phyloP scores from a whole-genome alignment of 2,888 invertebrate genomes.

The Eupithecia vulgata region DNA sequence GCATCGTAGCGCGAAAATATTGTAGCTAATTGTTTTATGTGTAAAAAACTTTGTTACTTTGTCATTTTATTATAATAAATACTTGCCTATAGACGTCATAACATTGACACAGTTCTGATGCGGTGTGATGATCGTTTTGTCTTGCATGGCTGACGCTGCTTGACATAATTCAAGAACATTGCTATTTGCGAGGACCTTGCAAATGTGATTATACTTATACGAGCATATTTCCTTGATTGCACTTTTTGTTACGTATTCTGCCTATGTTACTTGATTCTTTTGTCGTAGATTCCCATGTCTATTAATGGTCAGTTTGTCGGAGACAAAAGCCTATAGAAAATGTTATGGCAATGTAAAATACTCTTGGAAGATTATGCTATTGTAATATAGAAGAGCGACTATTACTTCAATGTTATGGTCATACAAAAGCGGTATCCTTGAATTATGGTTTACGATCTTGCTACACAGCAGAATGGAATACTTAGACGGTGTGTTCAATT shows the following conservation, averaged over 20 bases:
- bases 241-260: conserved; percentile 32
- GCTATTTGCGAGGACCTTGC: conserved; percentile 52
- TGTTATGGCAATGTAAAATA: conserved; percentile 25
- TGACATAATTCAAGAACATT: conserved; percentile 50
- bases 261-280: conserved; percentile 23
- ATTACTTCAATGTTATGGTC: conserved; percentile 16
- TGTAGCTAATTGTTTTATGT: conserved; percentile 65
- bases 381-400: conserved; percentile 23
- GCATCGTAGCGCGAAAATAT: conserved; percentile 80
- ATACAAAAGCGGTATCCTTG: conserved; percentile 11
- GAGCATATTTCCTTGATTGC: conserved; percentile 57
- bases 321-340: conserved; percentile 32
- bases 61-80: conserved; percentile 58
- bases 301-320: conserved; percentile 14
- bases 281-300: conserved; percentile 24
- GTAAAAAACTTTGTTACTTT: conserved; percentile 65
- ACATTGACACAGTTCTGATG: conserved; percentile 78
- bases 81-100: conserved; percentile 54
- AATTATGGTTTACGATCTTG: conserved; percentile 12
- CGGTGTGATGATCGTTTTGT: conserved; percentile 53
- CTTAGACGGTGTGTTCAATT: neutral
- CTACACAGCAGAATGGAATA: conserved; percentile 4
- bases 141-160: conserved; percentile 54
- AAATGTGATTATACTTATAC: conserved; percentile 54
- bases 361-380: conserved; percentile 27